Evolutionary conservation across 2,113 vertebrate species (phyloP).

Genomic region (Aleadryas rufinucha): DNA sequence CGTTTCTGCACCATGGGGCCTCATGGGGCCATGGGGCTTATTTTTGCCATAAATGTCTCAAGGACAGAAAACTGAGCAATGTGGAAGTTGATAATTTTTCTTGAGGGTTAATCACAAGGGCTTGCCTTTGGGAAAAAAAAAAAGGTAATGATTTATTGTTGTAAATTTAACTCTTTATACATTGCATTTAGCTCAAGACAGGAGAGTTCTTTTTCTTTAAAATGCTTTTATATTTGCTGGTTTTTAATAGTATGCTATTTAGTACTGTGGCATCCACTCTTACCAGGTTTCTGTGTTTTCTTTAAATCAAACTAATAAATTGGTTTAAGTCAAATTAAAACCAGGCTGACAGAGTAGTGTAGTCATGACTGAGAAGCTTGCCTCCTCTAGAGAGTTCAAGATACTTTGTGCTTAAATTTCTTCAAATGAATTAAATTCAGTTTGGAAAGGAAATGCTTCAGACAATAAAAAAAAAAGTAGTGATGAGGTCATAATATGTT

Average conservation of each 20-base stretch:
- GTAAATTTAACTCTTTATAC: not conserved
- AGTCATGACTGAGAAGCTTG: not conserved
- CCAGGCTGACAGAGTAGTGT: not conserved
- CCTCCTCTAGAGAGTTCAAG: not conserved
- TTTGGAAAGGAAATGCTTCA: not conserved
- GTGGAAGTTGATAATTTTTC: slow-evolving; percentile 13
- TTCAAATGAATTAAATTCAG: not conserved
- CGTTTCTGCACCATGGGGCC: not conserved
- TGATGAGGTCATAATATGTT: not conserved
- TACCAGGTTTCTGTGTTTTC: not conserved
- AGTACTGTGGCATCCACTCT: not conserved
- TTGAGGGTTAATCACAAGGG: not conserved
- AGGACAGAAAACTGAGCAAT: not conserved
- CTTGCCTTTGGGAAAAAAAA: not conserved
- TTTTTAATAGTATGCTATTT: not conserved
- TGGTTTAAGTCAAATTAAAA: not conserved
- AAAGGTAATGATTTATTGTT: not conserved
- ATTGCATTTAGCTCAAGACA: not conserved
- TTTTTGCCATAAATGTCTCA: slow-evolving; percentile 13
- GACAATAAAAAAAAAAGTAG: not conserved
- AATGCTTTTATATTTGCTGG: not conserved
- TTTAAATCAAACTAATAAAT: not conserved
- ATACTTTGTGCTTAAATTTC: not conserved
- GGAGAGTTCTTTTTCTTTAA: not conserved
- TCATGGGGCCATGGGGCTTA: not conserved